Evolutionary conservation across 2,113 vertebrate species (phyloP).

Genomic region (Plectropomus leopardus): DNA sequence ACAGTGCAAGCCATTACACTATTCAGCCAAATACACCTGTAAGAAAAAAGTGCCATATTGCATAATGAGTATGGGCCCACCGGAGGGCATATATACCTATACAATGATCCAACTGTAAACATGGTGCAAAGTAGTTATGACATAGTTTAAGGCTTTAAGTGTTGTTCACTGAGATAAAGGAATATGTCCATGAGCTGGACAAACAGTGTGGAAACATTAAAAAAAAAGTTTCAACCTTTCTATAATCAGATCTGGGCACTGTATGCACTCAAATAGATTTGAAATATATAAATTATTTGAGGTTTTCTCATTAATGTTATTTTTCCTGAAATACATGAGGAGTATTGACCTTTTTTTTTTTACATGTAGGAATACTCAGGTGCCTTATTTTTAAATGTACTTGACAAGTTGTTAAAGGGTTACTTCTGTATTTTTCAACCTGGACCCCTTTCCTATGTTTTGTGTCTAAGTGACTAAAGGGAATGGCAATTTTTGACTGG

Average conservation of each 20-base stretch:
- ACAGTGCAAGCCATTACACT: conserved; percentile 81
- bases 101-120: conserved; percentile 83
- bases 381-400: conserved; percentile 6
- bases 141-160: conserved; percentile 86
- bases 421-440: no score
- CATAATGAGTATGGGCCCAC: conserved; percentile 75
- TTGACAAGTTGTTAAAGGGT: not conserved
- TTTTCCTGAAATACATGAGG: conserved; percentile 7
- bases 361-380: not conserved
- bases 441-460: no score
- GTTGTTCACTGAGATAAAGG: conserved; percentile 84
- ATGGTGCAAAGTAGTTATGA: conserved; percentile 84
- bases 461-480: no score
- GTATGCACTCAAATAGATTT: conserved; percentile 4
- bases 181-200: conserved; percentile 66
- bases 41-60: conserved; percentile 83
- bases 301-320: conserved; percentile 4
- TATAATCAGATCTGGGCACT: conserved; percentile 41
- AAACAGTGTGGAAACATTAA: conserved; percentile 64
- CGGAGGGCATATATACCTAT: conserved; percentile 62
- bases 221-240: conserved; percentile 18
- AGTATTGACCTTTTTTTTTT: conserved; percentile 1
- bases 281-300: conserved; percentile 29
- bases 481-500: no score
- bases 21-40: conserved; percentile 78